Conservation (phyloP, 2,797 vertebrate species). For the Arctocebus calabarensis region DNA sequence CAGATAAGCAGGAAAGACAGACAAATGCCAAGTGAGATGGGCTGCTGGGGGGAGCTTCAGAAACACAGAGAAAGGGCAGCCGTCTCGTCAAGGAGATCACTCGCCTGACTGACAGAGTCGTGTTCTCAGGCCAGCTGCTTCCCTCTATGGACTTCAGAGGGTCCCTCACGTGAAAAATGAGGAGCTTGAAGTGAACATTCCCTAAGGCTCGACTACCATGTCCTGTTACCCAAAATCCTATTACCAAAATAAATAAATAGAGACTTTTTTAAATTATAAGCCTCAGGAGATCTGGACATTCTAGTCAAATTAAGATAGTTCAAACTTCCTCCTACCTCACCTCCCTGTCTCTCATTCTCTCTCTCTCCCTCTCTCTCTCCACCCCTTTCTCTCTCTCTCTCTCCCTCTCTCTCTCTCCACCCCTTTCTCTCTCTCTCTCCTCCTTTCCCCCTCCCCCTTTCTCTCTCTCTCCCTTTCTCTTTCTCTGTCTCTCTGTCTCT, state of each 20-base stretch:
- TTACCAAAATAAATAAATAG: background rate
- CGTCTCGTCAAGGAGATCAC: background rate
- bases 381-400: no score
- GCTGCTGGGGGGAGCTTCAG: background rate
- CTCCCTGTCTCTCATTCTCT: background rate
- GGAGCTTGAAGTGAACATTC: background rate
- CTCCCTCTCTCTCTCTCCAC: background rate
- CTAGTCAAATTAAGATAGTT: background rate
- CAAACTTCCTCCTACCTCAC: background rate
- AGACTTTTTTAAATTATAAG: background rate
- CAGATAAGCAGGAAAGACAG: background rate
- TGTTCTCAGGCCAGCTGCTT: no score
- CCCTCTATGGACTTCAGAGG: background rate
- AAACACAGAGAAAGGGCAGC: background rate
- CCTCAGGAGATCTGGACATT: background rate
- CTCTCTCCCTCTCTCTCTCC: no score
- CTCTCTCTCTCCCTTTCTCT: no score
- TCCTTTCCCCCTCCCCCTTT: no score
- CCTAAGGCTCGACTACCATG: background rate
- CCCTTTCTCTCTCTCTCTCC: no score
- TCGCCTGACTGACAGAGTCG: background rate
- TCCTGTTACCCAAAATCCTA: slow-evolving; percentile 33
- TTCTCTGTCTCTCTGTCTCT: no score
- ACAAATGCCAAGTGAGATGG: background rate
- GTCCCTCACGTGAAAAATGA: background rate